Evolutionary conservation across 2,797 vertebrate genomes (phyloP), one percentile per base, ranked within the genome.

Genomic region (Pantherophis alleghaniensis): DNA sequence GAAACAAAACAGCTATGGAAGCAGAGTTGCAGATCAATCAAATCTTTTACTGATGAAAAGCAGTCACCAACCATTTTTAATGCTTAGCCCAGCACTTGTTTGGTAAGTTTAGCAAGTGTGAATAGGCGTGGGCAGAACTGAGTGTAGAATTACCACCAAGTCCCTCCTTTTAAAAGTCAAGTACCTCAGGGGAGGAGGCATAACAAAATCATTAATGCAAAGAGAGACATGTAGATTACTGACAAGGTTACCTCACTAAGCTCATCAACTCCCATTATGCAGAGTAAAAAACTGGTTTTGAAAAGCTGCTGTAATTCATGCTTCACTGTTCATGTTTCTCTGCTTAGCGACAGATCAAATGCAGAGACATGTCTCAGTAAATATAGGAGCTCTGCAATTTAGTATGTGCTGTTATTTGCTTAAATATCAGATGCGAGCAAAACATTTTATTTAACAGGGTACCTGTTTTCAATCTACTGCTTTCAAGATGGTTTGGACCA

Each of bases 61-160:
- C 92, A 22, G 94, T 94, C 89, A 95, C 79, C 88, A 94, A 95
- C 94, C 95, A 96, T 95, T 95, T 96, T 94, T 2, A 97, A 96
- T 96, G 98, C 97, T 97, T 97, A 97, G 96, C 96, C 94, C 93
- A 55, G 95, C 97, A 97, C 98, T 98, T 97, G 97, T 95, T 97
- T 96, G 98, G 97, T 98, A 98, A 98, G 98, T 98, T 98, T 95
- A 98, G 97, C 97, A 96, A 98, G 98, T 98, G 98, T 98, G 97
- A 97, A 97, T 95, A 98, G 98, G 98, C 94, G 97, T 98, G 98
- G 98, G 97, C 93, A 97, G 94, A 96, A 96, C 96, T 98, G 99
- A 98, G 98, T 99, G 98, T 99, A 98, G 98, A 96, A 98, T 99
- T 99, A 99, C 98, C 95, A 95, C 97, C 95, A 90, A 20, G 98